Percentiles rank a stretch among this genome's conserved stretches.
phyloP scores from a whole-genome alignment of 1,140 invertebrate genomes.

The Pseudomyrmex dendroicus region DNA sequence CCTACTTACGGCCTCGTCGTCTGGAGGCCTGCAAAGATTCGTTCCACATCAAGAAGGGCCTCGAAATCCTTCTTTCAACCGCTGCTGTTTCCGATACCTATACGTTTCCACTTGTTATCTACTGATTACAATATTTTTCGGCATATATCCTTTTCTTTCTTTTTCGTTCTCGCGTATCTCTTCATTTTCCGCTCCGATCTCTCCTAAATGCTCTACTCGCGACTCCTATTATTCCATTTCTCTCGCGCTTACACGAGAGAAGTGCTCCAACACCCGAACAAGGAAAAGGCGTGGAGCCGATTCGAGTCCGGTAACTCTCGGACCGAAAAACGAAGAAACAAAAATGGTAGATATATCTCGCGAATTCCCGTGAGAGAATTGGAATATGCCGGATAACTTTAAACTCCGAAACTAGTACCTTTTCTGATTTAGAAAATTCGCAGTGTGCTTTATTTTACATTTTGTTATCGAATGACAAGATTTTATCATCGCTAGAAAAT shows the following conservation, averaged over 20 bases:
- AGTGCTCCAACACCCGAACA: constrained; percentile 73
- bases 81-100: not conserved
- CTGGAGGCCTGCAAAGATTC: constrained; percentile 54
- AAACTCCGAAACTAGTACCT: not conserved
- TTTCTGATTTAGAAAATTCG: not conserved
- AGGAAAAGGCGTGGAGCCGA: constrained; percentile 79
- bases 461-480: too few relatives aligned
- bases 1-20: constrained; percentile 71
- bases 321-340: not conserved
- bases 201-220: constrained; percentile 31
- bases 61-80: constrained; percentile 53
- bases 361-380: constrained; percentile 39
- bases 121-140: not conserved
- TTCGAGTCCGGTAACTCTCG: constrained; percentile 35
- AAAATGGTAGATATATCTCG: constrained; percentile 8
- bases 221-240: constrained; percentile 28
- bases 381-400: constrained; percentile 1
- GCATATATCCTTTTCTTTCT: not conserved
- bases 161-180: not conserved
- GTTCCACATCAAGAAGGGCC: constrained; percentile 58
- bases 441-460: too few relatives aligned
- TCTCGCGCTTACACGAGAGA: constrained; percentile 51
- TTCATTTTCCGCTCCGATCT: constrained; percentile 40
- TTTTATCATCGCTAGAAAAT: not conserved
- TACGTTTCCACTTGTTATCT: not conserved